Evolutionary conservation across 1,140 invertebrate species (phyloP).

Genomic region (Drosophila orosa): DNA sequence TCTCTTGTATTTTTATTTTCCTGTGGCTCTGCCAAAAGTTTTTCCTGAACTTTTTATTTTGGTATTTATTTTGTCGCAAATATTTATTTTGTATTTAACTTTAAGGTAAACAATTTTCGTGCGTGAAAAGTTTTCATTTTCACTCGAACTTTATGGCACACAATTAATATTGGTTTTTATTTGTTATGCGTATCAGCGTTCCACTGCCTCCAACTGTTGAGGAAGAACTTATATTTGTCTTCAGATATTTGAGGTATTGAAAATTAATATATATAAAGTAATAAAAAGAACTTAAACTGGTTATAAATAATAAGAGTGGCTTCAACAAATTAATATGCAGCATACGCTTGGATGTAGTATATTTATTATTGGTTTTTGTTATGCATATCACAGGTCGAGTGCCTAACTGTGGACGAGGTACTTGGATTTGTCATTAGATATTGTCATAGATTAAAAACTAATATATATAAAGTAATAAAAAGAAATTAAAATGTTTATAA

Average conservation of each 20-base stretch:
- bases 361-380: constrained; percentile 23
- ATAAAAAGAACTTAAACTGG: too few relatives aligned
- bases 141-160: constrained; percentile 24
- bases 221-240: background rate
- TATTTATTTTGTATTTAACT: constrained; percentile 62
- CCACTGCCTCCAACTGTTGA: background rate
- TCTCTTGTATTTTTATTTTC: background rate
- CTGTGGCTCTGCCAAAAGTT: constrained; percentile 40
- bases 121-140: constrained; percentile 14
- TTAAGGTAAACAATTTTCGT: constrained; percentile 51
- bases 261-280: too few relatives aligned
- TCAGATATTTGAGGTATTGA: too few relatives aligned
- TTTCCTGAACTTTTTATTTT: constrained; percentile 40
- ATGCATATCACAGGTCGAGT: background rate
- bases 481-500: constrained; percentile 21
- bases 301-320: constrained; percentile 18
- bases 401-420: background rate
- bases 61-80: constrained; percentile 58
- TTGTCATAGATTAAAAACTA: too few relatives aligned
- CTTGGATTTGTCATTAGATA: background rate
- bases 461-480: too few relatives aligned
- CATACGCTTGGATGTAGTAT: background rate
- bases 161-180: constrained; percentile 50
- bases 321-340: constrained; percentile 18
- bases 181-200: constrained; percentile 3